These are phyloP conservation scores for Ochropacha duplaris DNA, from an alignment of 2,888 invertebrate genomes.

Conservation along the genomic window DNA sequence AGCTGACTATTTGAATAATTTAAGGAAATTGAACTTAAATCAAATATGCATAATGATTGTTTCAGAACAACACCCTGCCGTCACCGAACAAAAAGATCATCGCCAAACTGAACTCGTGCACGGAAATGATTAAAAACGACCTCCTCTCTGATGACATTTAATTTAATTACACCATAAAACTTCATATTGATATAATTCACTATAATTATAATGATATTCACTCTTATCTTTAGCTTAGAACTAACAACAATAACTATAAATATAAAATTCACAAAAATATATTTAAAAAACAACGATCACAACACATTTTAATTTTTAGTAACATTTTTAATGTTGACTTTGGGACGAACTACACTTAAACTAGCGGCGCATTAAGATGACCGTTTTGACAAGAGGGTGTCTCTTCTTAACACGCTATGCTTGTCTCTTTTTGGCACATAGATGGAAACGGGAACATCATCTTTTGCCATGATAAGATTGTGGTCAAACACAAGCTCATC, in stretches of 20 bases:
- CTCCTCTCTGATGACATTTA: constrained; percentile 55
- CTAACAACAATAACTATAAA: constrained; percentile 51
- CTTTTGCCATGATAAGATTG: no score
- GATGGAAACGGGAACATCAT: no score
- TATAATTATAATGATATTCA: constrained; percentile 33
- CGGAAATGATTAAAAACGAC: constrained; percentile 58
- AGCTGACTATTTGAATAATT: no score
- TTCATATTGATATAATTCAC: constrained; percentile 41
- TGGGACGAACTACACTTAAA: not conserved
- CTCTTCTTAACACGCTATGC: no score
- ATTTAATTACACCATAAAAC: constrained; percentile 65
- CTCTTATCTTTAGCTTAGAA: constrained; percentile 38
- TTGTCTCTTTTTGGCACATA: no score
- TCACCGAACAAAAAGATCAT: constrained; percentile 54
- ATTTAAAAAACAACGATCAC: constrained; percentile 49
- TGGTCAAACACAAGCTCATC: no score
- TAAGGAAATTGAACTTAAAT: no score
- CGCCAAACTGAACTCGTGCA: constrained; percentile 52
- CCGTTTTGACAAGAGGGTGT: no score
- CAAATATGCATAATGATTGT: constrained; percentile 21
- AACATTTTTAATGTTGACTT: constrained; percentile 1
- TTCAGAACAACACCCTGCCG: constrained; percentile 63
- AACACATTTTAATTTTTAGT: constrained; percentile 30
- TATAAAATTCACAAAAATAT: constrained; percentile 55
- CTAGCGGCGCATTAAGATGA: no score